These are phyloP conservation scores for Cyanistes caeruleus DNA, from an alignment of 2,113 vertebrate genomes.

Conservation along the genomic window DNA sequence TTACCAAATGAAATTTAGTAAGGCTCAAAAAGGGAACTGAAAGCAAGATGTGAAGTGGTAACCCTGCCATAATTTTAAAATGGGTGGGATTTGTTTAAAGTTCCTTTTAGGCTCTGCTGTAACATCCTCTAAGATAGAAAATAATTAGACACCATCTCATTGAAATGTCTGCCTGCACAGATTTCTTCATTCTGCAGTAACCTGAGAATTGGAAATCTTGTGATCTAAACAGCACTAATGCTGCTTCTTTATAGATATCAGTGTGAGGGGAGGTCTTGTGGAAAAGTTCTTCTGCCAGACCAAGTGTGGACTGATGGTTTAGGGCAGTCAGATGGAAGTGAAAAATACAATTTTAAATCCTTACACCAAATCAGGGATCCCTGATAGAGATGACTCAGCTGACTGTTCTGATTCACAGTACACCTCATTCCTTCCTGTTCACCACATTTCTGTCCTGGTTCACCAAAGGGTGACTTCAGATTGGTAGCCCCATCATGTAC, in stretches of 20 bases:
- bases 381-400: not conserved
- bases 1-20: not conserved
- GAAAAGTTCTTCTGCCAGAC: not conserved
- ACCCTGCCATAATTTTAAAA: not conserved
- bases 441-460: not conserved
- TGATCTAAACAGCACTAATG: not conserved
- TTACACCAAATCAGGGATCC: not conserved
- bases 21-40: not conserved
- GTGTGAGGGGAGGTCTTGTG: not conserved
- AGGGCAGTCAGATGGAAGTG: not conserved
- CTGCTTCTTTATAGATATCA: not conserved
- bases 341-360: not conserved
- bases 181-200: not conserved
- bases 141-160: not conserved
- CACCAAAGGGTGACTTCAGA: not conserved
- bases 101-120: not conserved
- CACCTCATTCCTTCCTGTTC: not conserved
- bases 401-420: not conserved
- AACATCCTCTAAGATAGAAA: not conserved
- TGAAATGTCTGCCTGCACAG: not conserved
- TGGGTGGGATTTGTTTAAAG: not conserved
- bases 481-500: not conserved
- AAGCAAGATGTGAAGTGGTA: not conserved
- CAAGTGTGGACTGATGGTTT: not conserved
- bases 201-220: not conserved